phyloP scores from a whole-genome alignment of 2,888 invertebrate genomes.

The Lissocephala sabroskyi region DNA sequence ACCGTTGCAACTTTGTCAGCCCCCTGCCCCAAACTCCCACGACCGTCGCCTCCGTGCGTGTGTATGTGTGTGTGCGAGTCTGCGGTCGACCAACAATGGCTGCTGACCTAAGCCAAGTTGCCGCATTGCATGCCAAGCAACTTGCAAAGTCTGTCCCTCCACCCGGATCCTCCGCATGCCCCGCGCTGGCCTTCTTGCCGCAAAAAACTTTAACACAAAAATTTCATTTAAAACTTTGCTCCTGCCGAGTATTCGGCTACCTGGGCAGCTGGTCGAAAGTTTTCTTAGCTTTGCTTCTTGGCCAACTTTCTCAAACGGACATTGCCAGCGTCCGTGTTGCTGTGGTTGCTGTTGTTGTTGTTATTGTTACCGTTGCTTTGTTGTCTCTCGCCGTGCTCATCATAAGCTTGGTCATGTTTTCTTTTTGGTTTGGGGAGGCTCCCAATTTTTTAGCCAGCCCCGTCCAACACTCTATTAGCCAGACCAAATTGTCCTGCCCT shows the following conservation, averaged over 20 bases:
- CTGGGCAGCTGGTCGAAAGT: slow-evolving; percentile 51
- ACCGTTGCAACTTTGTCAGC: slow-evolving; percentile 32
- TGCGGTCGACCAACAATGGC: slow-evolving; percentile 42
- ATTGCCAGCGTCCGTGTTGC: slow-evolving; percentile 26
- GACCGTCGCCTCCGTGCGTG: neutral
- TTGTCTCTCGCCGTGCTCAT: slow-evolving; percentile 14
- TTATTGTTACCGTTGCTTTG: slow-evolving; percentile 27
- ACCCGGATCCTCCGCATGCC: neutral
- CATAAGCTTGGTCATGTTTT: slow-evolving; percentile 46
- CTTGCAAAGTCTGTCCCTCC: neutral
- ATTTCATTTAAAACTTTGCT: slow-evolving; percentile 62
- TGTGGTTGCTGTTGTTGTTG: slow-evolving; percentile 23
- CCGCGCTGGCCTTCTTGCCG: slow-evolving; percentile 26
- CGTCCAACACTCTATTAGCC: slow-evolving; percentile 37
- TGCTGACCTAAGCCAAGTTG: slow-evolving; percentile 50
- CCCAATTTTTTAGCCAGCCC: neutral
- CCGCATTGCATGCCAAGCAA: slow-evolving; percentile 19
- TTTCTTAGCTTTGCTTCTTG: slow-evolving; percentile 29
- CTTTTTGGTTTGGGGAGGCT: slow-evolving; percentile 7
- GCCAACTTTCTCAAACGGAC: slow-evolving; percentile 54
- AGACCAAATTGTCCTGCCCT: slow-evolving; percentile 14
- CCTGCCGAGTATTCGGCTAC: slow-evolving; percentile 3
- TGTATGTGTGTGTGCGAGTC: slow-evolving; percentile 22
- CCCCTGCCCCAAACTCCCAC: slow-evolving; percentile 1
- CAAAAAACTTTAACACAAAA: slow-evolving; percentile 62